Conservation (phyloP, 1,140 invertebrate genomes). For the Aphaenogaster ashmeadi region DNA sequence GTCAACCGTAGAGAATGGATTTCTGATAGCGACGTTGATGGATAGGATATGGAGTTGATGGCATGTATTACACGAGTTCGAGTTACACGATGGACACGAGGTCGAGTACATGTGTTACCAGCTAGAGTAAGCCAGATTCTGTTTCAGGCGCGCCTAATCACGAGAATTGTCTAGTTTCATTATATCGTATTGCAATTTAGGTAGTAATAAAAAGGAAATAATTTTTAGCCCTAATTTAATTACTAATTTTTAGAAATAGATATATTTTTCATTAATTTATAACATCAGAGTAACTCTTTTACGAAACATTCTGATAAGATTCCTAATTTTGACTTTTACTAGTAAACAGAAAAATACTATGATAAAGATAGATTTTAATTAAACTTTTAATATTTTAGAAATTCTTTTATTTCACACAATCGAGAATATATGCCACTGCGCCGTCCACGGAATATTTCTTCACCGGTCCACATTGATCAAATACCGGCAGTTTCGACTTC, state of each 20-base stretch:
- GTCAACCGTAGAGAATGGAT: conserved; percentile 48
- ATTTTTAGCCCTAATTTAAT: conserved; percentile 23
- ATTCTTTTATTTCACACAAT: not conserved
- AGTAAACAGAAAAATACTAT: not conserved
- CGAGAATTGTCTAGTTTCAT: not conserved
- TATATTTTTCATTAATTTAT: not conserved
- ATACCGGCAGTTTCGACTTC: conserved; percentile 35
- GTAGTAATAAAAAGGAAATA: not conserved
- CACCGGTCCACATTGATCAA: conserved; percentile 5
- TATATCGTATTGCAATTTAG: not conserved
- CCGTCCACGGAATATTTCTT: not conserved
- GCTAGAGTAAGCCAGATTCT: not conserved
- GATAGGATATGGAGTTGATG: conserved; percentile 63
- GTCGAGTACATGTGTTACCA: conserved; percentile 23
- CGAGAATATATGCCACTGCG: not conserved
- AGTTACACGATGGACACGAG: conserved; percentile 43
- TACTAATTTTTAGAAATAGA: not conserved
- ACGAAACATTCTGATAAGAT: not conserved
- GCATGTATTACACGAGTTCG: conserved; percentile 48
- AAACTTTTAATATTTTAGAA: not conserved
- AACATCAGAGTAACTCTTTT: not conserved
- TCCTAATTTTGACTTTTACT: not conserved
- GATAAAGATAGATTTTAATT: not conserved
- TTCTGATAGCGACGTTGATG: conserved; percentile 74
- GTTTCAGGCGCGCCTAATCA: no score